These are phyloP conservation scores for Lysandra bellargus DNA, from an alignment of 2,888 invertebrate genomes.

Conservation along the genomic window DNA sequence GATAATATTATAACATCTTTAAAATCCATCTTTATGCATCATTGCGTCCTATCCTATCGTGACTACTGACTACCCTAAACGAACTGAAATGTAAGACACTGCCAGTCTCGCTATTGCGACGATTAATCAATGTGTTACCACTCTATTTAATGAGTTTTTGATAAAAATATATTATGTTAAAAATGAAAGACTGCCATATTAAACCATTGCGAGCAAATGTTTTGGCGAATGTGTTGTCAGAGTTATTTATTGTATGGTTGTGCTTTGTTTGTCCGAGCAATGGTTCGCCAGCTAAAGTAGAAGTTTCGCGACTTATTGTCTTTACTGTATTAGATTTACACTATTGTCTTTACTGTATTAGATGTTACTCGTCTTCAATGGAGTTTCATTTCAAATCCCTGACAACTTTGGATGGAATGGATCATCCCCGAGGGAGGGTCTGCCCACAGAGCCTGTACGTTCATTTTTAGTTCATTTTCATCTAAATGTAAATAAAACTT, in stretches of 20 bases:
- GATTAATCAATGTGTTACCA: neutral
- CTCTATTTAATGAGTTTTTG: neutral
- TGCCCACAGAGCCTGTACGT: too few species aligned
- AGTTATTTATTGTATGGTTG: neutral
- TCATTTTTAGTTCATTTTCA: too few species aligned
- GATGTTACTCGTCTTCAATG: neutral
- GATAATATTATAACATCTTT: too few species aligned
- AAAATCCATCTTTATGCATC: neutral
- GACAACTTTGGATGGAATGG: neutral
- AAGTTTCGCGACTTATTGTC: neutral
- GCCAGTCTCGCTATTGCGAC: neutral
- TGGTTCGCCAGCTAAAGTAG: neutral
- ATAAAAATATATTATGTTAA: neutral
- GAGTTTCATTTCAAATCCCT: constrained; percentile 34
- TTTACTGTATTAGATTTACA: neutral
- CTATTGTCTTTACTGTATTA: constrained; percentile 2
- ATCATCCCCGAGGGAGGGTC: too few species aligned
- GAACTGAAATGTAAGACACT: neutral
- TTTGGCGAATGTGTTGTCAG: neutral
- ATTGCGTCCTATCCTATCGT: neutral
- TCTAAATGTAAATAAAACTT: too few species aligned
- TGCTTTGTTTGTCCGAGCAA: neutral
- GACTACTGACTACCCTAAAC: neutral
- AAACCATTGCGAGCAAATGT: neutral
- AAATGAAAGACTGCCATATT: neutral